Evolutionary conservation across 2,113 vertebrate species (phyloP).

Genomic region (Salminus brasiliensis): DNA sequence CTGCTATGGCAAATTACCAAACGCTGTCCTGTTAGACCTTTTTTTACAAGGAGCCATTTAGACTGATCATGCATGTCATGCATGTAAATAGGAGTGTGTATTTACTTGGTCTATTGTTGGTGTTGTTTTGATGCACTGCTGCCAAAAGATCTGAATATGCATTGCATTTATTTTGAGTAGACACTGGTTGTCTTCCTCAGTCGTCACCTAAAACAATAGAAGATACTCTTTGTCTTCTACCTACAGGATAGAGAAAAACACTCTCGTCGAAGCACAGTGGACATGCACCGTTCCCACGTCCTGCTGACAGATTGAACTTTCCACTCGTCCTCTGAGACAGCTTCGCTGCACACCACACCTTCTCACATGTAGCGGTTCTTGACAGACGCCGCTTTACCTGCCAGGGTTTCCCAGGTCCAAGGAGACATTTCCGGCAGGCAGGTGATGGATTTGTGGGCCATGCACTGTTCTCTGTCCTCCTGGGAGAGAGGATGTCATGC

Average conservation of each 20-base stretch:
- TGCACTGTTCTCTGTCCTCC: constrained; percentile 39
- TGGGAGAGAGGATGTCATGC: constrained; percentile 43
- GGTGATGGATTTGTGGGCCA: constrained; percentile 16
- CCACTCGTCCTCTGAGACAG: constrained; percentile 26
- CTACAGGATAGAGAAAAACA: constrained; percentile 19
- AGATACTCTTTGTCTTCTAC: background rate
- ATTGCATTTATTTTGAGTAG: too few species aligned
- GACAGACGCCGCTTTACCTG: constrained; percentile 46
- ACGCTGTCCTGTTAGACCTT: too few species aligned
- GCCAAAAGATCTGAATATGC: too few species aligned
- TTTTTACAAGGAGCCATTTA: too few species aligned
- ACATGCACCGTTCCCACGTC: constrained; percentile 2
- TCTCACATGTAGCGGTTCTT: constrained; percentile 16
- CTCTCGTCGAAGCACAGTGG: background rate
- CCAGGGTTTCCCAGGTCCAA: constrained; percentile 14
- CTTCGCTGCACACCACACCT: constrained; percentile 27
- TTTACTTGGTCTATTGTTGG: too few species aligned
- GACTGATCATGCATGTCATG: too few species aligned
- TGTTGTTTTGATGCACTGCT: too few species aligned
- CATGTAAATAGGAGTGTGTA: too few species aligned
- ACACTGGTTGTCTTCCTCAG: background rate
- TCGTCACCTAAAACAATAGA: background rate
- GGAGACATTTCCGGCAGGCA: constrained; percentile 31
- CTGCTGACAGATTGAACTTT: constrained; percentile 50
- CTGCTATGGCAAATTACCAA: too few species aligned